Base-by-base conservation (phyloP, 2,797 vertebrate species). In the Mormyrops attenuatus region DNA sequence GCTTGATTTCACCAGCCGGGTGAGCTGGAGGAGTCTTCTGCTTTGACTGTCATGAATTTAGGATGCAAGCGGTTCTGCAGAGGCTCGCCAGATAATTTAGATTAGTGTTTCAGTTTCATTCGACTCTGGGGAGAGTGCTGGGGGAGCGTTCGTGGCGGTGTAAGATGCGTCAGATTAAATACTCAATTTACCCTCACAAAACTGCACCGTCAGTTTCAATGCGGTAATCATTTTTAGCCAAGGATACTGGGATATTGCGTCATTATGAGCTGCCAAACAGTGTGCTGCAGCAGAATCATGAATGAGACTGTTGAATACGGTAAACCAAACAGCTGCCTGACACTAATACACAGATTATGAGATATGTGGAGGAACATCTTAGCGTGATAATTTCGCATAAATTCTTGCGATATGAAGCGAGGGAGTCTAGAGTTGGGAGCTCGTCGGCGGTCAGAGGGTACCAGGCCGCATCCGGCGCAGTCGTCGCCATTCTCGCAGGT, bases 401-500 rank as follows among this genome's bases (percentile, higher is more conserved):
- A 73, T 38, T 38, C 22, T 30, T 73, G 30, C 26, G 30, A 38
- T 38, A 73, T 15, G 30, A 15, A 73, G 66, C 1, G 8, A 34
- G 30, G 13, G 66, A 73, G 66, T 73, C 66, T 17, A 2, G 66
- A 15, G 30, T 34, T 34, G 66, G 30, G 66, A 73, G 66, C 30
- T 38, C 30, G 3, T 52, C 6, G 47, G n/a, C 41, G 20, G 11
- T 3, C 47, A 47, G 6, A 26, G 41, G 17, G 38, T 94, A 99
- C 98, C 95, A 95, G 94, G 0, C 95, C 94, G 90, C 98, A 99
- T 90, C 98, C 98, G 0, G 96, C 95, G 89, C 98, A 99, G 90
- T 95, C 96, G 50, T 96, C 97, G 49, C 97, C 97, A 0, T 99
- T 98, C 92, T 98, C 97, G 26, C 98, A 99, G 0, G 92, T 96